Evolutionary conservation across 2,113 vertebrate species (phyloP).

Genomic region (Aspidoscelis tigris): DNA sequence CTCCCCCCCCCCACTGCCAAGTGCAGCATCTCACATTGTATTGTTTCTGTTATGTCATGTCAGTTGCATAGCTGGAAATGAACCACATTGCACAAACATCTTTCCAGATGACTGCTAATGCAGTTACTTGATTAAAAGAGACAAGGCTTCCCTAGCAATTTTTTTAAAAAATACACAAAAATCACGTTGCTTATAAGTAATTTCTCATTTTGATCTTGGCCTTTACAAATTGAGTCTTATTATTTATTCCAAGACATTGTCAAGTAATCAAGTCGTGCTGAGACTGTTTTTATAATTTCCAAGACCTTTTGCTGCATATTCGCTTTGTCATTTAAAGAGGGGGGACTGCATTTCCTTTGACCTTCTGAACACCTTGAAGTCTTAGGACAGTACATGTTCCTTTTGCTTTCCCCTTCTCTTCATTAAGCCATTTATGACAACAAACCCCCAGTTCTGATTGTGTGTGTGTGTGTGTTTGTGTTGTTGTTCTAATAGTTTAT

Average conservation of each 20-base stretch:
- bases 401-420: neutral
- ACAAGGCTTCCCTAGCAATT: neutral
- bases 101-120: neutral
- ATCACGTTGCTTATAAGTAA: slow-evolving; percentile 4
- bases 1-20: neutral
- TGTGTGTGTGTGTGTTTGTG: too few species aligned
- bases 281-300: neutral
- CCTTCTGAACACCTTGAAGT: neutral
- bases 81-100: neutral
- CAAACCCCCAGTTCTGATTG: neutral
- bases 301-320: neutral
- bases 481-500: neutral
- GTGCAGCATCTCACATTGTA: neutral
- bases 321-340: neutral
- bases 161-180: neutral
- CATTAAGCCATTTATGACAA: neutral
- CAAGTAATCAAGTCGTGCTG: neutral
- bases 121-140: slow-evolving; percentile 6
- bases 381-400: neutral
- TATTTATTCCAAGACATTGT: neutral
- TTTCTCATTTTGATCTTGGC: neutral
- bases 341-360: neutral
- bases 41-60: neutral
- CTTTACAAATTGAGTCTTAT: slow-evolving; percentile 12
- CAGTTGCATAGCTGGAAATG: neutral